phyloP scores from a whole-genome alignment of 2,888 invertebrate genomes.

The Himalopsyche kuldschensis region DNA sequence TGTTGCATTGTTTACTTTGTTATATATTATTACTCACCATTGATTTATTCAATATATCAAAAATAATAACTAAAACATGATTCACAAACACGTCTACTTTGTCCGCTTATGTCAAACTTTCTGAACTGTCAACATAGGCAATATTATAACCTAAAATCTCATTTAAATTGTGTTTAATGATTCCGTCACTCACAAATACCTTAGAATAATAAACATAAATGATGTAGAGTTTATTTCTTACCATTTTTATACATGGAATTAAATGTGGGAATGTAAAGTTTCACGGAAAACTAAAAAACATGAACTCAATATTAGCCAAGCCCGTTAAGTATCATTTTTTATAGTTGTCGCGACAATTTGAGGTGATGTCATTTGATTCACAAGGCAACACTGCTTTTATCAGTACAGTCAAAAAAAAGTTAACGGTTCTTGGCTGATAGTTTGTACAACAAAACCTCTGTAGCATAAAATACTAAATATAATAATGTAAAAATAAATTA shows the following conservation, averaged over 20 bases:
- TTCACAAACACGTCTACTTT: conserved; percentile 16
- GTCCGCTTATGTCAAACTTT: conserved; percentile 24
- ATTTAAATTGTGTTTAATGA: not conserved
- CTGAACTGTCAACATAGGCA: conserved; percentile 26
- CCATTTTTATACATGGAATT: conserved; percentile 16
- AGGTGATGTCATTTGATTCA: not conserved
- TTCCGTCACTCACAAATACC: not conserved
- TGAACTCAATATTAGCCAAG: not conserved
- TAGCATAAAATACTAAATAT: not conserved
- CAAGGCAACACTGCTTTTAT: not conserved
- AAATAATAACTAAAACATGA: conserved; percentile 2
- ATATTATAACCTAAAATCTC: conserved; percentile 15
- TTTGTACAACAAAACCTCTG: not conserved
- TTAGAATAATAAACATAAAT: not conserved
- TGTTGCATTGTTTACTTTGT: not conserved
- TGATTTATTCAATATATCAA: not conserved
- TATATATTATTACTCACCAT: not conserved
- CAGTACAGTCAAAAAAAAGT: not conserved
- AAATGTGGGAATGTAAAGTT: not conserved
- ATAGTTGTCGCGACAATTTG: not conserved
- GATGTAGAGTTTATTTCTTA: not conserved
- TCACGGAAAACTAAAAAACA: not conserved
- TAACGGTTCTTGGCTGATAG: not conserved
- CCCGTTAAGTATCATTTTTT: not conserved
- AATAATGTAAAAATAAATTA: too few species aligned